Evolutionary conservation across 2,113 vertebrate genomes (phyloP), one percentile per base, ranked within the genome.

Genomic region (Ageneiosus marmoratus): DNA sequence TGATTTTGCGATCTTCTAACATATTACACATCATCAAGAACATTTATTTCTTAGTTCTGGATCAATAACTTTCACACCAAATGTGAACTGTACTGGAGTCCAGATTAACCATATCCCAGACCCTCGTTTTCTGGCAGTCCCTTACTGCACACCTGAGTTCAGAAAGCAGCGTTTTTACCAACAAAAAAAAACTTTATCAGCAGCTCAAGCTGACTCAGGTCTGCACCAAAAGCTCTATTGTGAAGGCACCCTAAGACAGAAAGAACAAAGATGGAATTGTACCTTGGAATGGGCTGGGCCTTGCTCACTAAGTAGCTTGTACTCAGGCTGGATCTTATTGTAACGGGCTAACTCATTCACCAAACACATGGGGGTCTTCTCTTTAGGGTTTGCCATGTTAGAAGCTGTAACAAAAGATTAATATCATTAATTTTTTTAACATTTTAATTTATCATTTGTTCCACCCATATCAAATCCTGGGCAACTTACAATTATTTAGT

Each of bases 261-360:
- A 48, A 55, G 29, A 78, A 34, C 18, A 75, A 22, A 34, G 20
- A 24, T 1, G 22, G 1, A n/a, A 51, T 16, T 81, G 81, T 62
- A 98, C 96, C 96, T 98, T 98, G 34, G 94, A 97, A 91, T 99
- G 96, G 94, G 96, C 96, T 90, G 96, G 96, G 87, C 96, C 97
- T 92, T 97, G 94, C 92, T 99, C 97, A 93, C 94, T 95, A 87
- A 98, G 92, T 87, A 99, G 95, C 90, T 99, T 97, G 92, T 96
- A 97, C 89, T 97, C 94, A 1, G 96, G 96, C 89, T 98, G 96
- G 89, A 97, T 95, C 93, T 97, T 99, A 92, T 96, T 98, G 93
- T 97, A 98, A 95, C 95, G 96, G 94, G 96, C 96, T 96, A 97
- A 96, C 95, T 99, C 97, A 96, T 98, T 99, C 95, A 98, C 96